These are phyloP conservation scores for Hestina assimilis DNA, from an alignment of 1,140 invertebrate species.

Conservation along the genomic window DNA sequence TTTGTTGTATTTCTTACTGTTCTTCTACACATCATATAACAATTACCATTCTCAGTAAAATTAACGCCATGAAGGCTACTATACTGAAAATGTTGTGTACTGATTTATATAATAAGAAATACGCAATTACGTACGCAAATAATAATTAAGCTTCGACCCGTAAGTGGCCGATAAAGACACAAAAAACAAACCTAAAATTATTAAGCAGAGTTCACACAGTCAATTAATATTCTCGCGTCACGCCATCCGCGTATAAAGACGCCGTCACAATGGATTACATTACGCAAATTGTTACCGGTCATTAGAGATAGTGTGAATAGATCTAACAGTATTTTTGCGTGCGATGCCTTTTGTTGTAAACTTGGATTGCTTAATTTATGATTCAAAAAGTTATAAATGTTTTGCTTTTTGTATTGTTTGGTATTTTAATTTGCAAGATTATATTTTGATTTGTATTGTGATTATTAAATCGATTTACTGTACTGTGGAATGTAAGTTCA, in stretches of 20 bases:
- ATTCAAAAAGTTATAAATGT: neutral
- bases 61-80: too few species aligned
- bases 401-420: neutral
- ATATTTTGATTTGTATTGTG: neutral
- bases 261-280: constrained; percentile 63
- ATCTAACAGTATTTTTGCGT: constrained; percentile 66
- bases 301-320: constrained; percentile 34
- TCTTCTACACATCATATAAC: too few species aligned
- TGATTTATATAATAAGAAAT: too few species aligned
- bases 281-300: constrained; percentile 60
- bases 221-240: constrained; percentile 45
- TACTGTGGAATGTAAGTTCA: too few species aligned
- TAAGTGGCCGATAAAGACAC: constrained; percentile 29
- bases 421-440: neutral
- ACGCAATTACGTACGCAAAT: too few species aligned
- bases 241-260: constrained; percentile 59
- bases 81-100: too few species aligned
- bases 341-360: constrained; percentile 38
- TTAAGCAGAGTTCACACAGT: constrained; percentile 3
- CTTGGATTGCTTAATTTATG: constrained; percentile 19
- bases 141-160: too few species aligned
- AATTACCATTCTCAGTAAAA: too few species aligned
- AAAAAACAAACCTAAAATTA: neutral
- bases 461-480: too few species aligned
- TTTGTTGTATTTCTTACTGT: too few species aligned